These are phyloP conservation scores for Rhizoglyphus robini DNA, from an alignment of 1,140 invertebrate genomes.

Conservation along the genomic window DNA sequence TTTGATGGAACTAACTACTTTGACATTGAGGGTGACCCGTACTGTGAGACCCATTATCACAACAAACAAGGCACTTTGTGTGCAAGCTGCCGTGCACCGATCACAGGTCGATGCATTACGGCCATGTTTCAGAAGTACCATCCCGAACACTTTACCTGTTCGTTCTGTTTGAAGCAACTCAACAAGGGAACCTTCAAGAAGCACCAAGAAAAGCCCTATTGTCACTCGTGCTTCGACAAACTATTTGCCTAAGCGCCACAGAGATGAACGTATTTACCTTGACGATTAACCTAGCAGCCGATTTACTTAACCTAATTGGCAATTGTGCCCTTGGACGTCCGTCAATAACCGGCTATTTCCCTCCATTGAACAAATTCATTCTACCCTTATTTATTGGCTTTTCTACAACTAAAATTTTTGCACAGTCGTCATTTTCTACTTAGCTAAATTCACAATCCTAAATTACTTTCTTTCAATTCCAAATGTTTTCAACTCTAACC, in stretches of 20 bases:
- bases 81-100: slow-evolving; percentile 92
- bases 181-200: slow-evolving; percentile 98
- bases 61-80: slow-evolving; percentile 88
- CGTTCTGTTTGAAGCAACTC: slow-evolving; percentile 89
- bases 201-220: slow-evolving; percentile 95
- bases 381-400: too few species aligned
- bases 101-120: slow-evolving; percentile 90
- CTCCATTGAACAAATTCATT: too few species aligned
- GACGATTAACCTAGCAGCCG: too few species aligned
- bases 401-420: too few species aligned
- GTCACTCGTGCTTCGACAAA: slow-evolving; percentile 92
- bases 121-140: slow-evolving; percentile 99
- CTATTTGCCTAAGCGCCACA: slow-evolving; percentile 51
- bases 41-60: slow-evolving; percentile 97
- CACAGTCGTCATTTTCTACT: too few species aligned
- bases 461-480: too few species aligned
- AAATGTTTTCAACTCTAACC: too few species aligned
- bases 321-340: too few species aligned
- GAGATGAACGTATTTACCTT: too few species aligned
- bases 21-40: slow-evolving; percentile 87
- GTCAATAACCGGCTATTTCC: too few species aligned
- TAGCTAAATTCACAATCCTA: too few species aligned
- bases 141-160: slow-evolving; percentile 96
- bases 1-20: slow-evolving; percentile 86
- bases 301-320: too few species aligned